Base-by-base conservation (phyloP, 2,888 invertebrate genomes). In the Volucella bombylans region DNA sequence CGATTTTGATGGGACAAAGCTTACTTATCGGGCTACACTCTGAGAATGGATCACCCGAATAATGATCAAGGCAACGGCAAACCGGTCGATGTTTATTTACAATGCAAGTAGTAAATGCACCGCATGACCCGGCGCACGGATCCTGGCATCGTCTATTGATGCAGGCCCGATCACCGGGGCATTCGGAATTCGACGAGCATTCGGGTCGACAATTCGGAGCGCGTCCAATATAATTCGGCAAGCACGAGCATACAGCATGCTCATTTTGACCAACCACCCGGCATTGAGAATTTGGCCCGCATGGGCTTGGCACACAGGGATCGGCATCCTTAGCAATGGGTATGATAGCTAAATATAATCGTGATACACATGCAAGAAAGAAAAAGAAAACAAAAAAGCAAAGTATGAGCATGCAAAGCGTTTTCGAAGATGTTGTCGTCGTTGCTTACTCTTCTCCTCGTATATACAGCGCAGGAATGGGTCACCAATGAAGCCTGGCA, bases 181-280 rank as follows among this genome's bases (percentile, higher is more conserved):
- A 97, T 92, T 97, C 97, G 87, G 95, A 95, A 88, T 96, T 96
- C 88, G 95, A 95, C 54, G 95, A 94, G 92, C 97, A 97, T 93
- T 97, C 96, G 31, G 97, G 97, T 59, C 97, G 94, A 90, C 97
- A 97, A 90, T 96, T 96, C 49, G 97, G 97, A 54, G 97, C 94
- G 89, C 96, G 94, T 62, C 97, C 97, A 77, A 96, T 93, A 90
- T 96, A 97, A 89, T 95, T 95, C 61, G 94, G 93, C 88, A 95
- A 92, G 90, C 97, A 97, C 80, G 96, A 96, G 90, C 97, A 97
- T 54, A 95, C 95, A 23, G 96, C 94, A 87, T 95, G 95, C 88
- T 95, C 95, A 87, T 96, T 95, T 77, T 88, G 87, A 49, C 88
- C 87, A 86, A 95, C 93, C 67, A 94, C 93, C 87, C 95, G 94